These are phyloP conservation scores for Tiphia femorata DNA, from an alignment of 2,888 invertebrate species.

Conservation along the genomic window DNA sequence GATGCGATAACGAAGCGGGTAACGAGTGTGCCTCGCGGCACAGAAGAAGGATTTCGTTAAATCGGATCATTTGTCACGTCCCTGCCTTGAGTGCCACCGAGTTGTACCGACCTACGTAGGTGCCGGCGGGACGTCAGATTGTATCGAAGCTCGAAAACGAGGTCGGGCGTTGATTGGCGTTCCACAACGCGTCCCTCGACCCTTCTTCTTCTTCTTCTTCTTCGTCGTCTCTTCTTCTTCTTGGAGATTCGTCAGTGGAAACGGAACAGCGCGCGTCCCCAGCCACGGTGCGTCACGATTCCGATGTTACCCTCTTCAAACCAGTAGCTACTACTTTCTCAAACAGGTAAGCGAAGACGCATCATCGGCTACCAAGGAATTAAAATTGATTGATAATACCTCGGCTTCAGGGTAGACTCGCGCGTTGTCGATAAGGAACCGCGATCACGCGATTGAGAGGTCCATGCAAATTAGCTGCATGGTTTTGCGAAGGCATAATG, in stretches of 20 bases:
- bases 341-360: constrained; percentile 12
- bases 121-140: constrained; percentile 45
- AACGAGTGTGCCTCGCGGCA: constrained; percentile 34
- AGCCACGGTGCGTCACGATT: neutral
- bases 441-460: constrained; percentile 15
- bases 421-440: constrained; percentile 18
- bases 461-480: neutral
- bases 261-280: too few relatives aligned
- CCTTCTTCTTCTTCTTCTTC: neutral
- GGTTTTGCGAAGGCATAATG: too few relatives aligned
- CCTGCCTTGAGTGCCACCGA: constrained; percentile 21
- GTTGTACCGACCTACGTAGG: constrained; percentile 23
- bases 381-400: constrained; percentile 45
- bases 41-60: constrained; percentile 44
- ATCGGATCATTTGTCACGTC: constrained; percentile 54
- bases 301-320: too few relatives aligned
- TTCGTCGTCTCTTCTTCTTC: neutral
- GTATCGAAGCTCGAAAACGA: constrained; percentile 41
- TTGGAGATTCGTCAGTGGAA: too few relatives aligned
- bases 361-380: constrained; percentile 34
- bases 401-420: constrained; percentile 9
- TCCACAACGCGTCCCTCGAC: constrained; percentile 26
- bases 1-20: constrained; percentile 38
- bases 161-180: constrained; percentile 50
- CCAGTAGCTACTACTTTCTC: too few relatives aligned